phyloP scores from a whole-genome alignment of 2,888 invertebrate species.

The Trilocha varians region DNA sequence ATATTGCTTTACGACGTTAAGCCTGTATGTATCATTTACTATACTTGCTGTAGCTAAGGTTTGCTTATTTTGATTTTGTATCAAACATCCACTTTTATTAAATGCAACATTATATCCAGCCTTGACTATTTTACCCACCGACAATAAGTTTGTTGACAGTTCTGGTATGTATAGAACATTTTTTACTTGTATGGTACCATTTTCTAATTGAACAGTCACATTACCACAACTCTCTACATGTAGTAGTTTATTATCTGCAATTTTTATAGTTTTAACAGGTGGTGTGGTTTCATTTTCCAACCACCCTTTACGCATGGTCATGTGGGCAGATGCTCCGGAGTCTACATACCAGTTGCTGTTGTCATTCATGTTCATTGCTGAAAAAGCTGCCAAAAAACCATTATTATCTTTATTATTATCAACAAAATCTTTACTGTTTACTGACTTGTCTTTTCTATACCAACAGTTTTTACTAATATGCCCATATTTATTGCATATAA shows the following conservation, averaged over 20 bases:
- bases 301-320: conserved; percentile 10
- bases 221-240: background rate
- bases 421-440: background rate
- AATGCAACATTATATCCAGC: conserved; percentile 12
- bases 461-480: conserved; percentile 3
- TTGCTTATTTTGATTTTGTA: conserved; percentile 5
- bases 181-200: conserved; percentile 14
- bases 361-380: too few species aligned
- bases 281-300: conserved; percentile 2
- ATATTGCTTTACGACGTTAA: conserved; percentile 7
- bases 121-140: conserved; percentile 12
- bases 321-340: conserved; percentile 16
- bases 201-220: conserved; percentile 7
- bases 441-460: background rate
- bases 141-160: too few species aligned
- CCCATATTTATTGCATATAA: conserved; percentile 3
- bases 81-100: conserved; percentile 9
- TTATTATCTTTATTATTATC: background rate
- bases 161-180: conserved; percentile 21
- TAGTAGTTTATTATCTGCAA: conserved; percentile 4
- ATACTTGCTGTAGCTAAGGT: conserved; percentile 9
- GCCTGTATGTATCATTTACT: conserved; percentile 9
- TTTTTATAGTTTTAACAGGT: conserved; percentile 1
- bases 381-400: too few species aligned
- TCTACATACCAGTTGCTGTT: conserved; percentile 24